Base-by-base conservation (phyloP, 2,888 invertebrate species). In the Andrena flavipes region DNA sequence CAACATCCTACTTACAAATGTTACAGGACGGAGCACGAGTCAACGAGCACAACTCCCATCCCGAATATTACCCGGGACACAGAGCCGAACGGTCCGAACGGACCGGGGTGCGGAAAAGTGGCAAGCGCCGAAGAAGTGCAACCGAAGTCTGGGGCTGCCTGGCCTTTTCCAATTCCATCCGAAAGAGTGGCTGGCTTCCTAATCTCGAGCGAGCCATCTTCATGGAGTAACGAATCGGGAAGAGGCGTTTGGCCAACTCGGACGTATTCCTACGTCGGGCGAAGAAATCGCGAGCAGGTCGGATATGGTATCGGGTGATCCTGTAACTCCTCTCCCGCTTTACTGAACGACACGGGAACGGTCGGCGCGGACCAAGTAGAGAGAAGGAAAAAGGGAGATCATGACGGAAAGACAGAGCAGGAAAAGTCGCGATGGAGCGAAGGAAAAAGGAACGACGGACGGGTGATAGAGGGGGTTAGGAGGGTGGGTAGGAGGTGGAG, bases 301-400 rank as follows among this genome's bases (percentile, higher is more conserved):
- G 81, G 84, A 78, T 81, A 78, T 84, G 80, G 85, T 80, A 85
- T 85, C 82, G 85, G 42, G 77, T 85, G 80, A 82, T 82, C 80
- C 72, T 82, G 79, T 82, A 82, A 85, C 78, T 85, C 81, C 64
- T 79, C 85, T 70, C 60, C 74, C 54, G 80, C 56, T 76, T 59
- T 71, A 54, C 49, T 26, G 75, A 62, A 76, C 73, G 51, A 42
- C 70, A 64, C 64, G 79, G 59, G 67, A 74, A 78, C 71, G 76
- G 72, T 70, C 77, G 83, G 64, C 59, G 82, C 79, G 77, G 69
- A 63, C 82, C 72, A 68, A 54, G 78, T 67, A 60, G 76, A 72
- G 76, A 26, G 23, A 3, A 56, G 80, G 80, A 82, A 83, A 84
- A 82, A 86, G 60, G 76, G 54, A 30, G 75, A 67, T 54, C 63